phyloP scores from a whole-genome alignment of 2,797 vertebrate genomes.

The Sarcophilus harrisii region DNA sequence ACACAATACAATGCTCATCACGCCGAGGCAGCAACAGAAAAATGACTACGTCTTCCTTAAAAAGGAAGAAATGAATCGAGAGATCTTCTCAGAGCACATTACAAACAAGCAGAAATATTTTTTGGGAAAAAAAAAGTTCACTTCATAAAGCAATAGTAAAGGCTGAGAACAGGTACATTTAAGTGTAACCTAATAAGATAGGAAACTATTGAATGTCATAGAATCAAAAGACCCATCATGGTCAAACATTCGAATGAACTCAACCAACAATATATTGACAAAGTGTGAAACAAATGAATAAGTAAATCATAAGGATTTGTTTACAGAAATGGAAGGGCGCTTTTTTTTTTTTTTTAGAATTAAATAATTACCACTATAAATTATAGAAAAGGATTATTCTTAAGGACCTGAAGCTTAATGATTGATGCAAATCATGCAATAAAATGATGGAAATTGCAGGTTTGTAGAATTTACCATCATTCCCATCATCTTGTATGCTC shows the following conservation, averaged over 20 bases:
- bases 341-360: background rate
- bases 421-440: background rate
- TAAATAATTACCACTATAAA: background rate
- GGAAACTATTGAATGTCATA: background rate
- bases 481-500: background rate
- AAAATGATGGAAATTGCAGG: background rate
- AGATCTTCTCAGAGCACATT: background rate
- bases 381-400: background rate
- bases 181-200: background rate
- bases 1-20: background rate
- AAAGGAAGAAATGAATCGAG: background rate
- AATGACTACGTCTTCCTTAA: background rate
- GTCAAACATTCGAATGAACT: background rate
- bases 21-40: background rate
- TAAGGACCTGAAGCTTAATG: background rate
- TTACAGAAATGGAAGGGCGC: background rate
- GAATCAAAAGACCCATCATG: background rate
- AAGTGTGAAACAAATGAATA: background rate
- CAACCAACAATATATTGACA: background rate
- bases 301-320: background rate
- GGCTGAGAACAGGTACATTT: background rate
- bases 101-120: background rate
- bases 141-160: background rate
- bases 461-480: background rate
- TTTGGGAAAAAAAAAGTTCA: background rate